Conservation (phyloP, 1,140 invertebrate species). For the Bombus sibiricus region DNA sequence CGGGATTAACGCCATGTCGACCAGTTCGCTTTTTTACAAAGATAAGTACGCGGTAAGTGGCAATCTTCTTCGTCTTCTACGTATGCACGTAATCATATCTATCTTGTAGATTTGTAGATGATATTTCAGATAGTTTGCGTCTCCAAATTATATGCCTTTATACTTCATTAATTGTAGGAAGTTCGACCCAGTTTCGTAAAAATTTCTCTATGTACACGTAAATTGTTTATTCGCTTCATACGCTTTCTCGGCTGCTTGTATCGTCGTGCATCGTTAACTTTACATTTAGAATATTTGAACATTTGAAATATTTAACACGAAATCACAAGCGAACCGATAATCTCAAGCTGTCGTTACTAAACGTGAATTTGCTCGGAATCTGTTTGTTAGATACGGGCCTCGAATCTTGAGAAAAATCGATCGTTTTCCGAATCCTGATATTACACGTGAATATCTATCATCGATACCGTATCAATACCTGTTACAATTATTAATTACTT, state of each 20-base stretch:
- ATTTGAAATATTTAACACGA: not conserved
- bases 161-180: not conserved
- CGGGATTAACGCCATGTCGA: conserved; percentile 75
- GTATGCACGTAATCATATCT: not conserved
- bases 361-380: not conserved
- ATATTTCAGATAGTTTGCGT: not conserved
- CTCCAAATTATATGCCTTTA: not conserved
- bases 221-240: not conserved
- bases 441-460: not conserved
- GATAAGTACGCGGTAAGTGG: conserved; percentile 80
- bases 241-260: conserved; percentile 11
- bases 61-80: not conserved
- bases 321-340: not conserved
- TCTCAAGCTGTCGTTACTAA: not conserved
- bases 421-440: not conserved
- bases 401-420: not conserved
- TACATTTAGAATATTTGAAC: not conserved
- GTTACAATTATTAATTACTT: not conserved
- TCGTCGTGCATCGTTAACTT: conserved; percentile 3
- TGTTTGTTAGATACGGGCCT: not conserved
- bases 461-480: not conserved
- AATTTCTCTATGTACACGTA: not conserved
- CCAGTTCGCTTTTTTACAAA: conserved; percentile 80
- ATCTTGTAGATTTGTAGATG: not conserved
- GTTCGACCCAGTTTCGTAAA: not conserved